A percentile compares a stretch with the other conserved stretches of the same genome.
phyloP scores from a whole-genome alignment of 2,797 vertebrate genomes.

The Melanotaenia boesemani region DNA sequence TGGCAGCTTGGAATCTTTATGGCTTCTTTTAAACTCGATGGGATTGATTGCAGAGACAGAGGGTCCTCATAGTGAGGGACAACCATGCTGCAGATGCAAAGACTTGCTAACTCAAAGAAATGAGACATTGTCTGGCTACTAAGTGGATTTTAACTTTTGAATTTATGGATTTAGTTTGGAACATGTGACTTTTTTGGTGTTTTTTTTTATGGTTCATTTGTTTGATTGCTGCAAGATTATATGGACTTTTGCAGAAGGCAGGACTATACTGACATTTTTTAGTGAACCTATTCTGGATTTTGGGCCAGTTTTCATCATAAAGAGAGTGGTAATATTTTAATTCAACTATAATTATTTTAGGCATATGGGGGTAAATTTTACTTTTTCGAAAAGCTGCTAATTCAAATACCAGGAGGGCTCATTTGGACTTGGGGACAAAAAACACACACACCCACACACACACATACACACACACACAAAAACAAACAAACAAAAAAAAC shows the following conservation, averaged over 20 bases:
- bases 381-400: background rate
- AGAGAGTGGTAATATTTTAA: slow-evolving; percentile 44
- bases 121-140: slow-evolving; percentile 20
- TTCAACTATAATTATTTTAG: background rate
- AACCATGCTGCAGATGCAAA: slow-evolving; percentile 46
- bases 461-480: background rate
- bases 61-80: slow-evolving; percentile 55
- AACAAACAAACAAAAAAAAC: too few species aligned
- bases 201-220: slow-evolving; percentile 14
- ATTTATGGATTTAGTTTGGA: slow-evolving; percentile 38
- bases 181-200: slow-evolving; percentile 5
- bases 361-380: background rate
- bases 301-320: slow-evolving; percentile 24
- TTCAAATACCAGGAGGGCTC: background rate
- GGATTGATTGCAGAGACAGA: slow-evolving; percentile 66
- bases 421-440: background rate
- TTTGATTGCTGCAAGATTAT: slow-evolving; percentile 21
- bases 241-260: background rate
- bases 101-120: slow-evolving; percentile 22
- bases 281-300: slow-evolving; percentile 21
- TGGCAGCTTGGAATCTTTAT: slow-evolving; percentile 85
- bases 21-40: slow-evolving; percentile 74
- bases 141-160: slow-evolving; percentile 18
- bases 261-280: slow-evolving; percentile 13
- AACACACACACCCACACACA: background rate